Evolutionary conservation across 2,113 vertebrate genomes (phyloP), one percentile per base, ranked within the genome.

Genomic region (Microtus ochrogaster): DNA sequence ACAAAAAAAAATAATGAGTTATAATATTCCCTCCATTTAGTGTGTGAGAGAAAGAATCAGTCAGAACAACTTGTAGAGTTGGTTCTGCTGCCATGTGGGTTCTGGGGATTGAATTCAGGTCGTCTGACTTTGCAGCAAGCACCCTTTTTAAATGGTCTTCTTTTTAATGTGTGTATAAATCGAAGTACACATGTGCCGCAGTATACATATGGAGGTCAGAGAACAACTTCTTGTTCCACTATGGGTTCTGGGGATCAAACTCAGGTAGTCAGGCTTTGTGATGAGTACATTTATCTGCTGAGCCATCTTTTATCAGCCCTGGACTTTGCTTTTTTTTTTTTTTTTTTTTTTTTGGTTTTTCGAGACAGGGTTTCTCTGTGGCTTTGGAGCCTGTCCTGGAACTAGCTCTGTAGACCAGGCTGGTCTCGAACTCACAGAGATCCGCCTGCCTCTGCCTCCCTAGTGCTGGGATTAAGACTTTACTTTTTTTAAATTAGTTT

Each of bases 1-100:
- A 36, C n/a, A n/a, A n/a, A 92, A 55, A 58, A 58, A 58, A 77
- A 33, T 7, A 90, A 0, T 86, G 49, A 78, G 82, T 96, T 96
- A 89, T 65, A 65, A 65, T 28, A 21, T 28, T 55, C 52, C 21
- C 49, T n/a, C n/a, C 52, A 13, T 58, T 58, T 61, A n/a, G 47
- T 16, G 44, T 41, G 22, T 28, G 74, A 30, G 39, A 44, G 73
- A 39, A 17, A 22, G 17, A 55, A 55, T 58, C 55, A 19, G n/a
- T 41, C 36, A 74, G 72, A 74, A 47, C 28, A 78, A 49, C 76
- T 49, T 33, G 28, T 33, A 0, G 28, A 49, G 28, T 49, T 78
- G 47, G 47, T 52, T 78, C 47, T 78, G 28, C 13, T 17, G 14
- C 76, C 47, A 52, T 49, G 52, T 81, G 33, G 33, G 52, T 81